Percentiles rank a stretch among this genome's conserved stretches.
phyloP scores from a whole-genome alignment of 2,888 invertebrate species.

The Drosophila leonis region DNA sequence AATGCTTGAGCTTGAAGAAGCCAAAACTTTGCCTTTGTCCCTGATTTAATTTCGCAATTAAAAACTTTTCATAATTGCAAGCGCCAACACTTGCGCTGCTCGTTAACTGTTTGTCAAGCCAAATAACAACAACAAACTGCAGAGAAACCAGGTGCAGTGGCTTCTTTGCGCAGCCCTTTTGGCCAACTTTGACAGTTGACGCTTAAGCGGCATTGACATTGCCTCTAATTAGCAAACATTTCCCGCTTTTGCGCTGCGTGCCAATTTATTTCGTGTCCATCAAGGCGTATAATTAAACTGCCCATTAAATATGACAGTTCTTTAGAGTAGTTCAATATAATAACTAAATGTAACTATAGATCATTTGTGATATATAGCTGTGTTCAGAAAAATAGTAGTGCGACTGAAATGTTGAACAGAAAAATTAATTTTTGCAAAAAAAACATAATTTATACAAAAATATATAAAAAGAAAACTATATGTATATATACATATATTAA shows the following conservation, averaged over 20 bases:
- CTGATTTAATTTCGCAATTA: constrained; percentile 77
- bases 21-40: constrained; percentile 37
- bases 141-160: constrained; percentile 6
- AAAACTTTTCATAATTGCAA: constrained; percentile 76
- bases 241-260: constrained; percentile 1
- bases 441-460: too few relatives aligned
- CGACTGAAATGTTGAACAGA: too few relatives aligned
- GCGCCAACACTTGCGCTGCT: constrained; percentile 42
- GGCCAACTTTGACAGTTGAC: constrained; percentile 18
- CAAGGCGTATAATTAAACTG: constrained; percentile 31
- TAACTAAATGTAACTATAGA: neutral
- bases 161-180: neutral
- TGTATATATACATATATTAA: too few relatives aligned
- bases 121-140: neutral
- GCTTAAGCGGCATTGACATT: constrained; percentile 31
- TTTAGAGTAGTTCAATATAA: neutral
- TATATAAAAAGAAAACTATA: too few relatives aligned
- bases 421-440: too few relatives aligned
- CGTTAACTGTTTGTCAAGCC: constrained; percentile 16
- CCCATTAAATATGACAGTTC: constrained; percentile 15
- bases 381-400: too few relatives aligned
- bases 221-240: constrained; percentile 54
- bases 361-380: too few relatives aligned
- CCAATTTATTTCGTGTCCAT: constrained; percentile 48
- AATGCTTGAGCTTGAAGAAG: neutral